phyloP scores from a whole-genome alignment of 2,888 invertebrate genomes.

The Hypomecis atomaria region DNA sequence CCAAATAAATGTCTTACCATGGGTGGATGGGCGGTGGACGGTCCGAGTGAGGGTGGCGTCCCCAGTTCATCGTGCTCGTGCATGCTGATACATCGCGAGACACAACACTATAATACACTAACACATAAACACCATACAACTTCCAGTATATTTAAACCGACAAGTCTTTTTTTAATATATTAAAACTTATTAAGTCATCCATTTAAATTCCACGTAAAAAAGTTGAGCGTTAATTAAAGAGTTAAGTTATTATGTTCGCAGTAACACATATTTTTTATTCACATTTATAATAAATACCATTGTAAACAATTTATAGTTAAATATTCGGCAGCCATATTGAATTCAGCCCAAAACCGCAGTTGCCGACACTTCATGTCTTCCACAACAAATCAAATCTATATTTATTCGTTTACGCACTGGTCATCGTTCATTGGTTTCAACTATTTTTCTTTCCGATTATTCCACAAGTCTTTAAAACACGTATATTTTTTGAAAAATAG shows the following conservation, averaged over 20 bases:
- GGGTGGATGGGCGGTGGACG: conserved; percentile 72
- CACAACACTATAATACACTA: conserved; percentile 43
- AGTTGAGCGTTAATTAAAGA: background rate
- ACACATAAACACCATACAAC: conserved; percentile 38
- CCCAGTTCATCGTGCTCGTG: conserved; percentile 73
- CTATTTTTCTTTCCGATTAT: background rate
- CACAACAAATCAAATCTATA: conserved; percentile 21
- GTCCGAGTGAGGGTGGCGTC: conserved; percentile 51
- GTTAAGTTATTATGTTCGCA: background rate
- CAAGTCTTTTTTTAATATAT: background rate
- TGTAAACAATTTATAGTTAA: conserved; percentile 56
- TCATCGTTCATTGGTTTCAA: background rate
- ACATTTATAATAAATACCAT: conserved; percentile 36
- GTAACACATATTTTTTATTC: conserved; percentile 4
- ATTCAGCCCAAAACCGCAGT: conserved; percentile 38
- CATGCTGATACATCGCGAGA: conserved; percentile 75
- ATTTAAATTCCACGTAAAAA: background rate
- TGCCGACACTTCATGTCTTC: conserved; percentile 19
- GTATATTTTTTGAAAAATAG: conserved; percentile 15
- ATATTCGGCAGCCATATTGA: conserved; percentile 68
- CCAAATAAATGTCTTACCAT: conserved; percentile 60
- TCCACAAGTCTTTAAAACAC: background rate
- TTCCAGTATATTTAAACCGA: conserved; percentile 4
- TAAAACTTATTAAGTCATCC: background rate
- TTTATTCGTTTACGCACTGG: background rate